Base-by-base conservation (phyloP, 2,888 invertebrate species). In the Aphrophora alni region DNA sequence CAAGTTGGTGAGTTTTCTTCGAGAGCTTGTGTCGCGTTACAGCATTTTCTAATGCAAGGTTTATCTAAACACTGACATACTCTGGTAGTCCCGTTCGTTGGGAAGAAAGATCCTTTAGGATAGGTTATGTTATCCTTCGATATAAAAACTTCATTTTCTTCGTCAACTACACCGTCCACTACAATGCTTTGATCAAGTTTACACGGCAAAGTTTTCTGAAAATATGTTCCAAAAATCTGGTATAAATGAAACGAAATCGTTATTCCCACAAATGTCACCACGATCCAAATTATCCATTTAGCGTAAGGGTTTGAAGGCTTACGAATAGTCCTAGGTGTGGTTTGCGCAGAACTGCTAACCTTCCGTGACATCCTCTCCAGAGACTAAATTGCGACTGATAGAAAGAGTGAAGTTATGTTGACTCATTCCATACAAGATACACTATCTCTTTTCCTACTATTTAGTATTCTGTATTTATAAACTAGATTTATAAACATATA, bases 41-140 rank as follows among this genome's bases (percentile, higher is more conserved):
- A 78, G 12, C 78, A 78, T 26, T 78, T 78, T 24, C 78, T 3
- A 38, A 78, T 72, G 59, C 78, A 78, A 4, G 78, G 78, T 28
- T 70, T 71, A 17, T 72, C 26, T 72, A 17, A 17, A 59, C 78
- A 78, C 38, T 51, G 72, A 51, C 78, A 78, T 17, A 44, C 73
- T 21, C 78, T 70, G 27, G 33, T 51, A 28, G 33, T 72, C 1
- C 73, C 72, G 78, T 78, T 51, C n/a, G 44, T 27, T 27, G 26
- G 27, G 28, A 78, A 78, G 73, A 51, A 38, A 12, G 28, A 51
- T n/a, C 78, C 78, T 2, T n/a, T 1, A 12, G 78, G 78, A 25
- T 78, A 78, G 12, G 21, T 21, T 59, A 21, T 59, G 21, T 59
- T 59, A 21, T 59, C 59, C 59, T 3, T 21, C 0, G 59, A n/a